Evolutionary conservation across 1,140 invertebrate species (phyloP), one percentile per base, ranked within the genome.

Genomic region (Antheraea pernyi): DNA sequence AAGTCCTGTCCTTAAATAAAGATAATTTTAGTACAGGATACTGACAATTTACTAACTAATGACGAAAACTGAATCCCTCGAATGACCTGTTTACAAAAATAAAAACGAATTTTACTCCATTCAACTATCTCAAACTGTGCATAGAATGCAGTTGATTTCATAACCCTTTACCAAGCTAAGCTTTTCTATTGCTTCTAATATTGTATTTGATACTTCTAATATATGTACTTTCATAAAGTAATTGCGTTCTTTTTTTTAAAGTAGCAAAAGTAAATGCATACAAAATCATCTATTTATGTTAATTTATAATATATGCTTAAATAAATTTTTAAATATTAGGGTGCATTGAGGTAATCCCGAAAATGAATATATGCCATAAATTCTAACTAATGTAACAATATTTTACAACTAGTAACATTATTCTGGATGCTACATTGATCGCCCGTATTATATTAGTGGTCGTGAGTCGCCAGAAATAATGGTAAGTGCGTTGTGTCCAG

Each of bases 241-340:
- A 91, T 92, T 87, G 91, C 91, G 83, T 89, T 90, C 87, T 90
- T 88, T 91, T 88, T 87, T 91, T 90, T 85, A 65, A 68, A 84
- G 86, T 86, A 88, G 84, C 82, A 89, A 86, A n/a, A 53, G 7
- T 53, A 53, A 53, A 53, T n/a, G 16, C 16, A 61, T 22, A 30
- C 19, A 1, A 61, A 61, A 61, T 16, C 19, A 10, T 61, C 30
- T 6, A 61, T 61, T 61, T 16, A 30, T 61, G 60, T 61, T 11
- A 9, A 22, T 61, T 22, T 19, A 61, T n/a, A 30, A 61, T 16
- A 13, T 61, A 53, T 53, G 46, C 46, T 6, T 53, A 53, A 53
- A 16, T 53, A 53, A n/a, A 53, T 13, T 53, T 53, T 53, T 53
- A 16, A 53, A 53, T 53, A 53, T 11, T 48, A 48, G 3, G 7